These are phyloP conservation scores for Amphimedon queenslandica DNA, from an alignment of 37 sponge, comb jelly and placozoan genomes.

Conservation along the genomic window DNA sequence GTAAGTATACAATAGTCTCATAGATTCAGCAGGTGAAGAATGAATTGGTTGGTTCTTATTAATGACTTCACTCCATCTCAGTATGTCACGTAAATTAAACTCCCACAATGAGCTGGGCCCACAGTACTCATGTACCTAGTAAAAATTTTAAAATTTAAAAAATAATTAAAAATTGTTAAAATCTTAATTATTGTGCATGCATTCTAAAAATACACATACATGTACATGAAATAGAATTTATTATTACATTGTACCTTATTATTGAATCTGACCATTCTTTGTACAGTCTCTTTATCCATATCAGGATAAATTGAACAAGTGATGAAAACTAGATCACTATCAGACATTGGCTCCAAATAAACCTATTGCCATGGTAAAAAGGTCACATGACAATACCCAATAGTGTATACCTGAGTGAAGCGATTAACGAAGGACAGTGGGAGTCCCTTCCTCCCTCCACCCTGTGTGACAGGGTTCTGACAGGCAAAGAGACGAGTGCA, in stretches of 20 bases:
- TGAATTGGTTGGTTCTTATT: too few species aligned
- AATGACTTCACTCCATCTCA: slow-evolving; percentile 96
- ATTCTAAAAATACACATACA: too few species aligned
- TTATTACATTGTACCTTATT: slow-evolving; percentile 53
- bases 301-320: slow-evolving; percentile 43
- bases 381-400: background rate
- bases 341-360: slow-evolving; percentile 62
- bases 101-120: slow-evolving; percentile 57
- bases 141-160: too few species aligned
- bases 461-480: slow-evolving; percentile 93
- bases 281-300: slow-evolving; percentile 28
- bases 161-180: too few species aligned
- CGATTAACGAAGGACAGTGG: slow-evolving; percentile 95
- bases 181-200: too few species aligned
- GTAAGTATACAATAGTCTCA: background rate
- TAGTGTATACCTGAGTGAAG: slow-evolving; percentile 74
- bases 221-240: background rate
- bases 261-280: slow-evolving; percentile 82
- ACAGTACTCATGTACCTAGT: too few species aligned
- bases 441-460: slow-evolving; percentile 94
- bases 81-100: slow-evolving; percentile 91
- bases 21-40: too few species aligned
- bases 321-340: slow-evolving; percentile 73
- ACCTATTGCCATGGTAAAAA: too few species aligned
- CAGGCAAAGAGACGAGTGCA: slow-evolving; percentile 92